Evolutionary conservation across 2,888 invertebrate genomes (phyloP), one percentile per base, ranked within the genome.

Genomic region (Caenorhabditis imperialis): DNA sequence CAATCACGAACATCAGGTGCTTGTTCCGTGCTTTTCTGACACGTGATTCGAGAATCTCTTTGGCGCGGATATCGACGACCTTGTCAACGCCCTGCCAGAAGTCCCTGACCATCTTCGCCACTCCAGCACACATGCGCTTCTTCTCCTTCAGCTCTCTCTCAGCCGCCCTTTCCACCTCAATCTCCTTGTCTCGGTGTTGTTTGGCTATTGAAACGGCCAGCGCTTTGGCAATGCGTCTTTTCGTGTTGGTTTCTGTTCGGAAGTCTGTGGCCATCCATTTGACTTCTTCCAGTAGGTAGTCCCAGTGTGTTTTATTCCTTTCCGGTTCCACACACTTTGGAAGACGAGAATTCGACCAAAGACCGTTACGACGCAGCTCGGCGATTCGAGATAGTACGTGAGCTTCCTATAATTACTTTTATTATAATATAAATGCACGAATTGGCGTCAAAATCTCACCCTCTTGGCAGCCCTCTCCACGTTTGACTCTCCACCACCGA

Each of bases 11-110:
- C 89, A 94, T 94, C 73, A 99, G 91, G 90, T 98, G 98, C 88
- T 96, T 93, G 91, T 98, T 97, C 67, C 98, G 91, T 0, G 96
- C 96, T 88, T 94, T 93, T 89, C 96, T 95, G 73, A 96, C 92
- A 89, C 96, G 95, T 85, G 95, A 95, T 89, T 98, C 97, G 71
- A 97, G 91, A 81, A 94, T 92, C 25, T 94, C 93, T 75, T 82
- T 77, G 3, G 83, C 83, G 22, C 80, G 67, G 45, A 77, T 75
- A 30, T 86, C 85, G 50, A 84, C 84, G 75, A 93, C 93, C 91
- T 97, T 98, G 89, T 97, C 96, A 10, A 96, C 96, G 89, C 95
- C 96, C 3, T 92, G 90, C 98, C 99, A 99, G 89, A 99, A 99
- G 61, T 92, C 93, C 88, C 93, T 92, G 3, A 99, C 92, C 90